phyloP scores from a whole-genome alignment of 2,113 vertebrate species.

The Gallinago undulata region DNA sequence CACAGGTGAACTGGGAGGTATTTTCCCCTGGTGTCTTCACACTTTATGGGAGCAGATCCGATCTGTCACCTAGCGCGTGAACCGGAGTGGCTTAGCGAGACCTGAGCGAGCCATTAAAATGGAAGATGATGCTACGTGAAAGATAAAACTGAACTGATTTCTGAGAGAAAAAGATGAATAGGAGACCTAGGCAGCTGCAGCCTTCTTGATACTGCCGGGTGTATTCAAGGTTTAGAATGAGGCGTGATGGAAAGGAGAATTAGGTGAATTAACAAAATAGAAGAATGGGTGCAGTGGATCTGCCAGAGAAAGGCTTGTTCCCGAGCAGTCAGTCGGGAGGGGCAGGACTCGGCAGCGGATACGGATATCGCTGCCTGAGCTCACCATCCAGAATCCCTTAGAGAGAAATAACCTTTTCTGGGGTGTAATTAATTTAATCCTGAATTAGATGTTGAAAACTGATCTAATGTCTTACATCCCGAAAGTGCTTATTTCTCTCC shows the following conservation, averaged over 20 bases:
- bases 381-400: neutral
- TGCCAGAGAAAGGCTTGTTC: neutral
- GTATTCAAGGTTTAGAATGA: neutral
- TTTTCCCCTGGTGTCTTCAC: neutral
- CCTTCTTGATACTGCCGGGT: neutral
- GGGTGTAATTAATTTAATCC: slow-evolving; percentile 37
- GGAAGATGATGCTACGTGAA: neutral
- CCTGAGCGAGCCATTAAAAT: neutral
- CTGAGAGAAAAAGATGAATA: neutral
- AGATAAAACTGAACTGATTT: neutral
- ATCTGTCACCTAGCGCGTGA: neutral
- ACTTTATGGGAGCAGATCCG: neutral
- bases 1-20: neutral
- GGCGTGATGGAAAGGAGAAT: neutral
- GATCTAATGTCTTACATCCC: slow-evolving; percentile 13
- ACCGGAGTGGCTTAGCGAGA: neutral
- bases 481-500: slow-evolving; percentile 5
- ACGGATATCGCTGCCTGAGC: neutral
- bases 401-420: slow-evolving; percentile 9
- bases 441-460: slow-evolving; percentile 39
- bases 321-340: neutral
- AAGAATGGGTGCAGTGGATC: neutral
- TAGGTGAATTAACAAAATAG: neutral
- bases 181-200: neutral
- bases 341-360: neutral